Evolutionary conservation across 2,113 vertebrate genomes (phyloP).

Genomic region (Perca schrenkii): DNA sequence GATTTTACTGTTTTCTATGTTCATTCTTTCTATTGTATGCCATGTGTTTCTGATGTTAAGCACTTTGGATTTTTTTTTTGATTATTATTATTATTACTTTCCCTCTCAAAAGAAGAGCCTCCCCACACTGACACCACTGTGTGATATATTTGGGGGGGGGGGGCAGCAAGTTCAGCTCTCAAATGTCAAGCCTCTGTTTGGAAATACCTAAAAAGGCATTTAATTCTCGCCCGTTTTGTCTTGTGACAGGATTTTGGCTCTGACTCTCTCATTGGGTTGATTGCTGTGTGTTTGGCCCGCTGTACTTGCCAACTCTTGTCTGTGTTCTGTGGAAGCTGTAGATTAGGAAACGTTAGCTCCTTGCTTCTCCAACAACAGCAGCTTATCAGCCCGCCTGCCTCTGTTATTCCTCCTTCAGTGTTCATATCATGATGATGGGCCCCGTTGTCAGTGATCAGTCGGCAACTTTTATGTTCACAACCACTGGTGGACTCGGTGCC

Average conservation of each 20-base stretch:
- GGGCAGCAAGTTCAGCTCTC: slow-evolving; percentile 8
- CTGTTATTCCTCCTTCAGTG: neutral
- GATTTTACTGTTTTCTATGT: too few relatives aligned
- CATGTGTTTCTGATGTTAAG: too few relatives aligned
- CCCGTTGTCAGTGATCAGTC: neutral
- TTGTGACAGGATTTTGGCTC: slow-evolving; percentile 40
- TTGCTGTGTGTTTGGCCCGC: slow-evolving; percentile 20
- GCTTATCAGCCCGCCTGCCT: neutral
- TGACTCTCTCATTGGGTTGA: neutral
- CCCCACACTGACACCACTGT: neutral
- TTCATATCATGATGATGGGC: neutral
- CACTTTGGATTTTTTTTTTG: too few relatives aligned
- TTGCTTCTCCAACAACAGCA: neutral
- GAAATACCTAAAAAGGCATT: slow-evolving; percentile 32
- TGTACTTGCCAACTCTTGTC: slow-evolving; percentile 38
- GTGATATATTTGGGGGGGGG: neutral
- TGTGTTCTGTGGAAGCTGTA: neutral
- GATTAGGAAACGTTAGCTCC: neutral
- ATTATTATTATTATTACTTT: too few relatives aligned
- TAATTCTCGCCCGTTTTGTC: neutral
- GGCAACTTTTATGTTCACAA: neutral
- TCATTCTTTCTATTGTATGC: too few relatives aligned
- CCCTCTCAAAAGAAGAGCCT: too few relatives aligned
- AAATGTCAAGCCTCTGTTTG: slow-evolving; percentile 21
- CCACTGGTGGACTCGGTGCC: too few relatives aligned